Base-by-base conservation (phyloP, 2,797 vertebrate species). In the Diceros bicornis region DNA sequence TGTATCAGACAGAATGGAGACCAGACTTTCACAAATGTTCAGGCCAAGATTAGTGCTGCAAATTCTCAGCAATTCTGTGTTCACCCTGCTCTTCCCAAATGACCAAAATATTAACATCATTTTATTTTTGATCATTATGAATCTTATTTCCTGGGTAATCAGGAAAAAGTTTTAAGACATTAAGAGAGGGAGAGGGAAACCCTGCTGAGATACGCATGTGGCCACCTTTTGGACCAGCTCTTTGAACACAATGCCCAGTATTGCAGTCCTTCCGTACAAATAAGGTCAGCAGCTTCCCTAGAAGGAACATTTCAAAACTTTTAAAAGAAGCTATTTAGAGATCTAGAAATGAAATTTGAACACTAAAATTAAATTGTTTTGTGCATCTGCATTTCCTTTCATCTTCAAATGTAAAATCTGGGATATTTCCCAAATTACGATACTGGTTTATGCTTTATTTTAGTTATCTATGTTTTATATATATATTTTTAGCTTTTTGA, bases 1-100 rank as follows among this genome's bases (percentile, higher is more conserved):
- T 97, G 97, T 98, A 37, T 96, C n/a, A 47, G 72, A 37, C 57
- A 83, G 92, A 97, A 96, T 44, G 68, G 89, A 96, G 88, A 81
- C 69, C 95, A 97, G 96, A 97, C 92, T 89, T 94, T 81, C 72
- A 77, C 75, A 66, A 82, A 61, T 37, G 47, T 55, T 74, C 71
- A n/a, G 64, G 85, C 94, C 87, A 68, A 77, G 82, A 90, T 34
- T 1, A 32, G 81, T 5, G 75, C 61, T 94, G 47, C 62, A 62
- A 64, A 85, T 55, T 79, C 94, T 91, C 81, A 89, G 69, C 27
- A 69, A 17, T 21, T 79, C 64, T 44, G 41, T 41, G 32, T 82
- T 83, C 41, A 66, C 25, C 18, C 91, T 81, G 68, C n/a, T 96
- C 75, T 92, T 79, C 64, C 87, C 37, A 55, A 92, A 86, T 32